Percentiles rank a stretch among this genome's conserved stretches.
These are phyloP conservation scores for Origma solitaria DNA, from an alignment of 2,113 vertebrate genomes.

Conservation along the genomic window DNA sequence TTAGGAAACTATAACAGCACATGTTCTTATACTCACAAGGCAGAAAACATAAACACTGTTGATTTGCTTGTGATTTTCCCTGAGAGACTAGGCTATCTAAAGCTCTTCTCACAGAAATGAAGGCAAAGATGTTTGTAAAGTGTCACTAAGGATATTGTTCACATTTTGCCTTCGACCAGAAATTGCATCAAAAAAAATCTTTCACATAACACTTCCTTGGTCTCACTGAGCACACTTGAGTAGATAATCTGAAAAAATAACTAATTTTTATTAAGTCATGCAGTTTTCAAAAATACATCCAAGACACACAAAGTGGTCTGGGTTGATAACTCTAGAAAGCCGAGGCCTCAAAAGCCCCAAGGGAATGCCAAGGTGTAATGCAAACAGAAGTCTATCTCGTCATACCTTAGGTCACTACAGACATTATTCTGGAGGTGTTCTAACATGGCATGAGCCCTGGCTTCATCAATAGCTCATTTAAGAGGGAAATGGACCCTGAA, in stretches of 20 bases:
- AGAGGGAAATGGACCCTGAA: background rate
- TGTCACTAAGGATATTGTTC: background rate
- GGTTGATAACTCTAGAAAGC: background rate
- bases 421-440: background rate
- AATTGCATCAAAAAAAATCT: background rate
- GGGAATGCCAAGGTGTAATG: background rate
- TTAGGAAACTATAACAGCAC: background rate
- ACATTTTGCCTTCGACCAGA: background rate
- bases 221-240: background rate
- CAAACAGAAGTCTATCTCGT: background rate
- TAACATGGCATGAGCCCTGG: background rate
- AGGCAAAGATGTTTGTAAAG: background rate
- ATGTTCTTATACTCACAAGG: background rate
- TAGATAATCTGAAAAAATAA: conserved; percentile 10
- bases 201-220: background rate
- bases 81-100: background rate
- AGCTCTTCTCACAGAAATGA: background rate
- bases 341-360: background rate
- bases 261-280: background rate
- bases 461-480: background rate
- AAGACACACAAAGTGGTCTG: background rate
- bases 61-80: background rate
- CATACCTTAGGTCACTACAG: background rate
- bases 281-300: background rate
- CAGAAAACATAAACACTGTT: conserved; percentile 14